phyloP scores from a whole-genome alignment of 2,888 invertebrate species.

The Rapana venosa region DNA sequence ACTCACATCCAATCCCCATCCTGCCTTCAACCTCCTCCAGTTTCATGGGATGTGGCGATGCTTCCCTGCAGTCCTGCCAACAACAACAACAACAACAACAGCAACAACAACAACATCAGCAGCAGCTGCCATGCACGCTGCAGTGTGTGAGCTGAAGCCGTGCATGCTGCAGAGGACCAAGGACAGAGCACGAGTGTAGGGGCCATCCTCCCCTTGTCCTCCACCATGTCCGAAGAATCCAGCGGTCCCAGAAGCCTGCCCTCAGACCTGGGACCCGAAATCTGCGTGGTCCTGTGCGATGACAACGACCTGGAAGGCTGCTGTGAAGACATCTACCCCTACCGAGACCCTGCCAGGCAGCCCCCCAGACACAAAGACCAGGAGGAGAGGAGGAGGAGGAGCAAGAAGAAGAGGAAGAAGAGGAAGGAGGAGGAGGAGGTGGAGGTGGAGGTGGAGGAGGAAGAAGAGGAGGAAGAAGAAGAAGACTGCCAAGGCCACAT shows the following conservation, averaged over 20 bases:
- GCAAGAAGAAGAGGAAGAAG: constrained; percentile 38
- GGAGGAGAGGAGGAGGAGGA: constrained; percentile 41
- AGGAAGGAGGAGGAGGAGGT: constrained; percentile 41
- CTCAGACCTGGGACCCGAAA: constrained; percentile 21
- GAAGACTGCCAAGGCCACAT: constrained; percentile 34
- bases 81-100: too few relatives aligned
- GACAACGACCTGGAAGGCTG: not conserved
- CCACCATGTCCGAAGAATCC: constrained; percentile 46
- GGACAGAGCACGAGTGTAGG: not conserved
- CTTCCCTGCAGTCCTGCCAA: too few relatives aligned
- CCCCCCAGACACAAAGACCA: not conserved
- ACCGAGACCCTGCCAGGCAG: not conserved
- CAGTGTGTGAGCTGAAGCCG: not conserved
- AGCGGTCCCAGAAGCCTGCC: constrained; percentile 35
- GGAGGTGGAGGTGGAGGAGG: constrained; percentile 39
- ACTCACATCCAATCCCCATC: too few relatives aligned
- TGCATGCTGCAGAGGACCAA: not conserved
- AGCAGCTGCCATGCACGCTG: not conserved
- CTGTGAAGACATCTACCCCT: not conserved
- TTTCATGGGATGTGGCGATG: too few relatives aligned
- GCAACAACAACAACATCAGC: too few relatives aligned
- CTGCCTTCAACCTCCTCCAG: too few relatives aligned
- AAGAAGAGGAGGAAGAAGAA: constrained; percentile 41
- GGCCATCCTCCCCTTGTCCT: not conserved
- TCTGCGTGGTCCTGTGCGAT: constrained; percentile 41